Base-by-base conservation (phyloP, 1,140 invertebrate species). In the Orchesella cincta region DNA sequence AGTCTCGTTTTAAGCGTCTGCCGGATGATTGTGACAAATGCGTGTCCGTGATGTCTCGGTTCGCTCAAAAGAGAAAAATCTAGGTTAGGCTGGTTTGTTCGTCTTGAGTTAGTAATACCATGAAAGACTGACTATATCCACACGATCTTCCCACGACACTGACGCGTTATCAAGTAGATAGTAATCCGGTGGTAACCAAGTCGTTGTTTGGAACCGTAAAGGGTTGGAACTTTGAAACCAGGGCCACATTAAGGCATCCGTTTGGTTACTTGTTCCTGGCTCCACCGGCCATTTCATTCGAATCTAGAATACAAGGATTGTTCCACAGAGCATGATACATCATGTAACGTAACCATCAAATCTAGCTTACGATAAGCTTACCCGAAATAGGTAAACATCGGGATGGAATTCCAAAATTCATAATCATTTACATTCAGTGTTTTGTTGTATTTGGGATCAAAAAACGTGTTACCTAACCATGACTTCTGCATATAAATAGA, bases 31-130 rank as follows among this genome's bases (percentile, higher is more conserved):
- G 85, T 84, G 46, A 89, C 90, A 76, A 84, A 85, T 0, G 73
- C 83, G 80, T 90, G 89, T 1, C 85, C 90, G 77, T 87, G 86
- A 3, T n/a, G 84, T 83, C 83, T 93, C 92, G 0, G 92, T 92
- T 83, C 93, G 89, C 79, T 93, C 88, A 81, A 92, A 90, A 83
- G 93, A 93, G n/a, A 92, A 73, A 82, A 92, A 86, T 12, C 91
- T 88, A 72, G 93, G 86, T 84, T 90, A 89, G 1, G 89, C 88
- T 35, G 90, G 88, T 74, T 84, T 87, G 1, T 5, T 28, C 5
- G 16, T n/a, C n/a, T n/a, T n/a, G n/a, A n/a, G 81, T 91, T 80
- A 28, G 83, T 84, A 72, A 94, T 88, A n/a, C 92, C 92, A 93
- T 0, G 87, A 84, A 1, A 93, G n/a, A n/a, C n/a, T 86, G 0